A percentile compares a stretch with the other conserved stretches of the same genome.
These are phyloP conservation scores for Plutella xylostella DNA, from an alignment of 2,888 invertebrate genomes.

Conservation along the genomic window DNA sequence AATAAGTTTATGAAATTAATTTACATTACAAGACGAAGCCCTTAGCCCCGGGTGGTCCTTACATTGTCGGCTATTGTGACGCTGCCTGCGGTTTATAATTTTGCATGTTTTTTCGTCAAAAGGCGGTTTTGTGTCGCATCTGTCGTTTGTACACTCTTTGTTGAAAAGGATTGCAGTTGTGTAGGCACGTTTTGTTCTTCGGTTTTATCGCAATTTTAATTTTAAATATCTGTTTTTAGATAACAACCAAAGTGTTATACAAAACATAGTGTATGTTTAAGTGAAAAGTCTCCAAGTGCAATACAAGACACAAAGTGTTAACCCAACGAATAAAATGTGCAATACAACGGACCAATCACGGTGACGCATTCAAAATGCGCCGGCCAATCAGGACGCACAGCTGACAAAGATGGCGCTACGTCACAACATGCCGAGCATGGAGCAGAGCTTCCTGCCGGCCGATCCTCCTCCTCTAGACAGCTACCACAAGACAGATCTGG, in stretches of 20 bases:
- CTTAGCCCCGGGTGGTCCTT: constrained; percentile 12
- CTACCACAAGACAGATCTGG: constrained; percentile 47
- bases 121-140: too few species aligned
- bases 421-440: constrained; percentile 53
- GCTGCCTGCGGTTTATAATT: constrained; percentile 6
- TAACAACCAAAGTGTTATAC: neutral
- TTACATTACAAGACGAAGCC: too few species aligned
- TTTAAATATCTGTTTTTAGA: neutral
- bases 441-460: constrained; percentile 62
- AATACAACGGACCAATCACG: neutral
- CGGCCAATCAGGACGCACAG: constrained; percentile 3
- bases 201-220: neutral
- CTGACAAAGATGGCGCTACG: constrained; percentile 39
- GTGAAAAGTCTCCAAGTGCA: neutral
- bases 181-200: too few species aligned
- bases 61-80: constrained; percentile 10
- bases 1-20: too few species aligned
- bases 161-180: too few species aligned
- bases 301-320: neutral
- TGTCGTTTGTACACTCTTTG: too few species aligned
- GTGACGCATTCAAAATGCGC: neutral
- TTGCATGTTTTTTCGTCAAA: too few species aligned
- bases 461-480: constrained; percentile 69
- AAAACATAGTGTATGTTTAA: neutral
- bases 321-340: neutral